A percentile compares a stretch with the other conserved stretches of the same genome.
These are phyloP conservation scores for Peromyscus nudipes DNA, from an alignment of 2,797 vertebrate genomes.

Conservation along the genomic window DNA sequence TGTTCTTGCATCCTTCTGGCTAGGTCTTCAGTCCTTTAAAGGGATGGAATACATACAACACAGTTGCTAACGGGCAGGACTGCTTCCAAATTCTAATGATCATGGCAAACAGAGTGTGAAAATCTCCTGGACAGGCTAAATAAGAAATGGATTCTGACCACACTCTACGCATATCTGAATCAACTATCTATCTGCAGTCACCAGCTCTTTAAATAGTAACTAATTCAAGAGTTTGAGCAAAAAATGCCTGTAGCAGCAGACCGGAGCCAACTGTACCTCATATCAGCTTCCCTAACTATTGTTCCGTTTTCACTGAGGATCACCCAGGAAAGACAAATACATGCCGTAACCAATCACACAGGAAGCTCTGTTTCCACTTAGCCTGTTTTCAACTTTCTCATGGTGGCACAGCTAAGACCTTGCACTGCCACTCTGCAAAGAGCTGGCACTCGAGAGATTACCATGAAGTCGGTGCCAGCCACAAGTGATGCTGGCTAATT, in stretches of 20 bases:
- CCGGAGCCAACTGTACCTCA: no score
- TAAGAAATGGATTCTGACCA: constrained; percentile 4
- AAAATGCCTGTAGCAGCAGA: background rate
- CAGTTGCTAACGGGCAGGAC: background rate
- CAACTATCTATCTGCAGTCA: background rate
- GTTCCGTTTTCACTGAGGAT: background rate
- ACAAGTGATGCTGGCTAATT: background rate
- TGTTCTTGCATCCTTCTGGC: background rate
- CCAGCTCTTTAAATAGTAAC: background rate
- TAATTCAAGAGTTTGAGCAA: background rate
- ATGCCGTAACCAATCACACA: background rate
- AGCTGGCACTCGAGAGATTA: background rate
- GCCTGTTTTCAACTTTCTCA: background rate
- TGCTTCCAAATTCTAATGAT: background rate
- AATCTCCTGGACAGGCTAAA: background rate
- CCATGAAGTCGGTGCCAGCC: background rate
- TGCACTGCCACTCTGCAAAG: background rate
- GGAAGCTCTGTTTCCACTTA: background rate
- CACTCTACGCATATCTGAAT: background rate
- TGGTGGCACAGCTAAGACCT: background rate
- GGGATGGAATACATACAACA: background rate
- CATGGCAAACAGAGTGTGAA: background rate
- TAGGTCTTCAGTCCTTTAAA: background rate
- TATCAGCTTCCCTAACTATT: background rate
- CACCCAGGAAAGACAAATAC: background rate